phyloP scores from a whole-genome alignment of 2,888 invertebrate species.

The Lithophane leautieri region DNA sequence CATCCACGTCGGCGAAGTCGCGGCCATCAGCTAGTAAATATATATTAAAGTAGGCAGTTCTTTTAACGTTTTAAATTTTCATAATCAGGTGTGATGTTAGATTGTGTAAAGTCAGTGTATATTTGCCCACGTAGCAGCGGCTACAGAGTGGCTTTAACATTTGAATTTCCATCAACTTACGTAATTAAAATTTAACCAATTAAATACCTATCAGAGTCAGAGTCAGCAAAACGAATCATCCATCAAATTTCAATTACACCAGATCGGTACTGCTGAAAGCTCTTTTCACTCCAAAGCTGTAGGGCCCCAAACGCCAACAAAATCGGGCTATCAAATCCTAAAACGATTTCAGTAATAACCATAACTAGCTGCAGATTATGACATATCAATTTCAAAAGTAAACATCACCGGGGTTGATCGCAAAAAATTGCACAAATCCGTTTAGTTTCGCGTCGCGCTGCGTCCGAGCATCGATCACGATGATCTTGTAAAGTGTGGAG shows the following conservation, averaged over 20 bases:
- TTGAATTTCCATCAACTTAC: background rate
- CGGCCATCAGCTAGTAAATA: too few species aligned
- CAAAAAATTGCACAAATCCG: constrained; percentile 69
- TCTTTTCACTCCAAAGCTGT: background rate
- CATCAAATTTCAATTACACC: background rate
- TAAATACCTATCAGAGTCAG: background rate
- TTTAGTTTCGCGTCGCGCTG: constrained; percentile 70
- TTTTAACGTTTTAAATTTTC: too few species aligned
- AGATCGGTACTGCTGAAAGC: background rate
- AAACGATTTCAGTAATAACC: constrained; percentile 46
- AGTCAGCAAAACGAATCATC: background rate
- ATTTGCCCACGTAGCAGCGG: background rate
- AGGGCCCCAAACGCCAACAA: background rate
- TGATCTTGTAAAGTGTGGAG: constrained; percentile 78
- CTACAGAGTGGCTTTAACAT: background rate
- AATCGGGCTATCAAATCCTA: constrained; percentile 24
- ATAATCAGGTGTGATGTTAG: too few species aligned
- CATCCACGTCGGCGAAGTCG: too few species aligned
- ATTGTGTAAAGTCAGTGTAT: background rate
- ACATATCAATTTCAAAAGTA: constrained; percentile 65
- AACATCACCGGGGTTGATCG: constrained; percentile 47
- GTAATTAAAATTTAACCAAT: background rate
- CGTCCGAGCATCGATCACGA: constrained; percentile 78
- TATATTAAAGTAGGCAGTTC: too few species aligned
- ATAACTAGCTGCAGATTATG: constrained; percentile 49